Evolutionary conservation across 2,888 invertebrate species (phyloP), one percentile per base, ranked within the genome.

Genomic region (Rhagonycha fulva): DNA sequence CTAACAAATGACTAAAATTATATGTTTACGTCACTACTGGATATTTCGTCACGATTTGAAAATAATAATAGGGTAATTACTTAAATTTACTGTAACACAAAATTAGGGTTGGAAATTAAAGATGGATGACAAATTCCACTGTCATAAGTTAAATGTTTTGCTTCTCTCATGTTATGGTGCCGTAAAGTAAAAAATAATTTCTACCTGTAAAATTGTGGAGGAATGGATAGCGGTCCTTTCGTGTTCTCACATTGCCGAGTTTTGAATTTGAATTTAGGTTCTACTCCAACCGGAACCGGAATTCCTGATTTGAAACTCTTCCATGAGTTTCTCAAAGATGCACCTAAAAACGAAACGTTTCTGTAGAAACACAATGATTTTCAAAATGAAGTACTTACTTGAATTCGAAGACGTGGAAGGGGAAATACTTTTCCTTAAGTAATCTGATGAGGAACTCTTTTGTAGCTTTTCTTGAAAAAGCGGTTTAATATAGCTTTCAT

Each of bases 361-460:
- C 3, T 19, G 3, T 62, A 24, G 10, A 19, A 30, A n/a, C 26
- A 12, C 14, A n/a, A 9, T 10, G n/a, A 11, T 67, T 14, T 14
- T 67, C 5, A 9, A 26, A 62, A 30, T 3, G 14, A 63, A 70
- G 5, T 62, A 72, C 62, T 61, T 77, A 80, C 81, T 80, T 70
- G 81, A 81, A 68, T 76, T 79, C 70, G 82, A 79, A 63, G 83
- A 82, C 9, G 83, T 81, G 62, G 80, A 80, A 4, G 81, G 79
- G 62, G 82, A 82, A 24, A 78, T 78, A 47, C 73, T 79, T 76
- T 12, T 76, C 63, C 30, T 62, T 30, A 71, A 75, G n/a, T 87
- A 86, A 75, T 87, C 87, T 2, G 87, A 85, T 11, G 87, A 87
- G 75, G 85, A 86, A 77, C 87, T 87, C 77, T 87, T 87, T 19